Conservation (phyloP, 2,888 invertebrate genomes). For the Laspeyria flexula region DNA sequence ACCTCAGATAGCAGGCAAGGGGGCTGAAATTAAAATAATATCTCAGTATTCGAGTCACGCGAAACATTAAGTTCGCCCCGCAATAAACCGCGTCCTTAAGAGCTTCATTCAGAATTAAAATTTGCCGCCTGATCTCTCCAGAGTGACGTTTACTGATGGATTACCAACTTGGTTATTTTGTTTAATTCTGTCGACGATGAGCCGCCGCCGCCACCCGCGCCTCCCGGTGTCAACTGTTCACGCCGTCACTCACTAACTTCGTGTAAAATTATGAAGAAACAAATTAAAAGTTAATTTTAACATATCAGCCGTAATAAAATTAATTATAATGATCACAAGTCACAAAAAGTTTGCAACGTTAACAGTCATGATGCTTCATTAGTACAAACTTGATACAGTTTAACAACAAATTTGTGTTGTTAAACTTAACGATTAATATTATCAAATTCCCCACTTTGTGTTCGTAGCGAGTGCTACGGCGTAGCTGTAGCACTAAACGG, state of each 20-base stretch:
- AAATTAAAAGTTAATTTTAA: slow-evolving; percentile 43
- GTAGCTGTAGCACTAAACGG: slow-evolving; percentile 41
- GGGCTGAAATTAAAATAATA: slow-evolving; percentile 82
- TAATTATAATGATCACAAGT: slow-evolving; percentile 16
- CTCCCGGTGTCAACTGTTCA: slow-evolving; percentile 33
- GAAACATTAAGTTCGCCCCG: slow-evolving; percentile 81
- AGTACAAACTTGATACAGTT: background rate
- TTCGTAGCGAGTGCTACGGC: slow-evolving; percentile 42
- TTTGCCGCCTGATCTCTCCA: slow-evolving; percentile 80
- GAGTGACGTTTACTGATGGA: slow-evolving; percentile 78
- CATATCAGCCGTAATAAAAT: slow-evolving; percentile 27
- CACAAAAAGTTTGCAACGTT: slow-evolving; percentile 9
- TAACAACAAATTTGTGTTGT: too few relatives aligned
- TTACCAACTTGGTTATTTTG: slow-evolving; percentile 70
- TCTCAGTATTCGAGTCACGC: slow-evolving; percentile 83
- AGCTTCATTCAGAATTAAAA: slow-evolving; percentile 83
- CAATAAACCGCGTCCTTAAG: slow-evolving; percentile 82
- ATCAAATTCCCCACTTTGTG: background rate
- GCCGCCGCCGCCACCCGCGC: slow-evolving; percentile 6
- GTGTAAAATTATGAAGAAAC: slow-evolving; percentile 31
- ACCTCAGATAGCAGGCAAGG: slow-evolving; percentile 66
- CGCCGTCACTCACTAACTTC: slow-evolving; percentile 29
- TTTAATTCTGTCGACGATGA: slow-evolving; percentile 44
- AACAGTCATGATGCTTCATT: background rate
- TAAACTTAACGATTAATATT: too few relatives aligned